phyloP scores from a whole-genome alignment of 2,797 vertebrate genomes.

The Acanthurus tractus region DNA sequence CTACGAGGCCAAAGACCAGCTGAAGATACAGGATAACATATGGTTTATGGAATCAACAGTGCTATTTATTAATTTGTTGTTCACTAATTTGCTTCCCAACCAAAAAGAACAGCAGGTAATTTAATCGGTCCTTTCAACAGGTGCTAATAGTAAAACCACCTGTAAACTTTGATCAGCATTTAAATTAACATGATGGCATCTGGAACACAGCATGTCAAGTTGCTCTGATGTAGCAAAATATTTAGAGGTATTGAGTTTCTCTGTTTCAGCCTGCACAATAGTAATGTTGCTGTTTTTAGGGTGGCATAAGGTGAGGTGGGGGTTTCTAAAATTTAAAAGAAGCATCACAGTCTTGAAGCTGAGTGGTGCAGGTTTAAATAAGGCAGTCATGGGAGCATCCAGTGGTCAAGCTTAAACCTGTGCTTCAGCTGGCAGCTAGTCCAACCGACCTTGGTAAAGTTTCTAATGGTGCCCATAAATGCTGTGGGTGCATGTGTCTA shows the following conservation, averaged over 20 bases:
- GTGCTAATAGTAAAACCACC: conserved; percentile 1
- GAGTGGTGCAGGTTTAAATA: not conserved
- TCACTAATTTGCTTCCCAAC: not conserved
- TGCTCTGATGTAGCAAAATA: not conserved
- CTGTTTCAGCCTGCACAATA: not conserved
- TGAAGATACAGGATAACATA: not conserved
- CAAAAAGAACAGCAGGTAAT: not conserved
- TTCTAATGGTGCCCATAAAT: not conserved
- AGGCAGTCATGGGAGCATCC: not conserved
- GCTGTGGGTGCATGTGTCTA: not conserved
- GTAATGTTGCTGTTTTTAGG: not conserved
- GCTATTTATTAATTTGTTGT: not conserved
- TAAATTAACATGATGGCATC: conserved; percentile 3
- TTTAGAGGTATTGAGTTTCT: not conserved
- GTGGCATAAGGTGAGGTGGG: not conserved
- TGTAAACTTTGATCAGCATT: not conserved
- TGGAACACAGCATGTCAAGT: not conserved
- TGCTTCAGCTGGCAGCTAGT: not conserved
- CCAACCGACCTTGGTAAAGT: not conserved
- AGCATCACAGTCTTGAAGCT: not conserved
- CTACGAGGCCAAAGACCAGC: not conserved
- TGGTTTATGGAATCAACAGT: no score
- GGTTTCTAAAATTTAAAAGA: not conserved
- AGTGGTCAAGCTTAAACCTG: conserved; percentile 8
- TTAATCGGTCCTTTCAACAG: not conserved